A percentile compares a stretch with the other conserved stretches of the same genome.
Conservation (phyloP, 2,797 vertebrate species). For the Halcyon badia region DNA sequence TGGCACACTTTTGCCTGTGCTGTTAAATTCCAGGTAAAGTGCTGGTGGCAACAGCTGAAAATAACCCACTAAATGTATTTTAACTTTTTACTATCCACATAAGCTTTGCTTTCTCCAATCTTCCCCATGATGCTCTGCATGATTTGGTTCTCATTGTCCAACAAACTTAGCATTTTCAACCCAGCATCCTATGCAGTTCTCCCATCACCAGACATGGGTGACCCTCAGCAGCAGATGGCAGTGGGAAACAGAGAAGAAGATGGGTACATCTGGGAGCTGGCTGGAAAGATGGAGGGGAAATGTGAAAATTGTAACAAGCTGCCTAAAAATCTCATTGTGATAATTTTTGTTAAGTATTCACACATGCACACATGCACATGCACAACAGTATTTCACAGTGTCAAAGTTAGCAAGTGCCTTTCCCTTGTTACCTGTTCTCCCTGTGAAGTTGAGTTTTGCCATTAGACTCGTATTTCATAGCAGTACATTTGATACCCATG, state of each 20-base stretch:
- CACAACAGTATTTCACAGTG: constrained; percentile 48
- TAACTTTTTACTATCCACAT: not conserved
- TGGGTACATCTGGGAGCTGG: not conserved
- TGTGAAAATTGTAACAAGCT: not conserved
- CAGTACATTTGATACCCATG: not conserved
- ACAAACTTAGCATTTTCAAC: not conserved
- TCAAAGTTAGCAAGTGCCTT: not conserved
- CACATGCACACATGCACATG: constrained; percentile 50
- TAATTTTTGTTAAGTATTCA: not conserved
- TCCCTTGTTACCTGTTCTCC: not conserved
- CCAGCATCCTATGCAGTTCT: not conserved
- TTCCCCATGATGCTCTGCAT: not conserved
- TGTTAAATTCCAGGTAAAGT: not conserved
- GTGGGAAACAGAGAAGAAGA: not conserved
- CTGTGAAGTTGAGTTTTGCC: not conserved
- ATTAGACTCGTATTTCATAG: not conserved
- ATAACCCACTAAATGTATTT: not conserved
- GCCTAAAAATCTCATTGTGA: not conserved
- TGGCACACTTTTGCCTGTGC: not conserved
- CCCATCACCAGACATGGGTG: not conserved
- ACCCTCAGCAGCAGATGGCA: not conserved
- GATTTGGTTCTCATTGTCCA: not conserved
- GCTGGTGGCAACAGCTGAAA: not conserved
- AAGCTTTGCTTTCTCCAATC: not conserved
- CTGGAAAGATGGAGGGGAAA: not conserved